These are phyloP conservation scores for human DNA, from an alignment of 2,113 vertebrate species.

Conservation along the genomic window DNA sequence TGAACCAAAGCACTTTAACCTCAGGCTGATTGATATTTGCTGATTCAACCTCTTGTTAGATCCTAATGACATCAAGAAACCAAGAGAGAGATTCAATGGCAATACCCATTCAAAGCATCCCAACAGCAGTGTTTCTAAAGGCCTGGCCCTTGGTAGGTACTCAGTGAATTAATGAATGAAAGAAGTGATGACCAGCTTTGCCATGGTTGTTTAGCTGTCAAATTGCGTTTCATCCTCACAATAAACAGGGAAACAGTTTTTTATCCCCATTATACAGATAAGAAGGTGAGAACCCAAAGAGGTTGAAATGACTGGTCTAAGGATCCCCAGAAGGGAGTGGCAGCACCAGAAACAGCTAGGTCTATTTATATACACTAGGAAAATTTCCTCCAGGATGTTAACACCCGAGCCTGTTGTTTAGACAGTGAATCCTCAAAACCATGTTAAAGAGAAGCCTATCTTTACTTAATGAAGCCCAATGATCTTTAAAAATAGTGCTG, in stretches of 20 bases:
- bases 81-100: not conserved
- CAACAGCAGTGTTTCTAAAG: not conserved
- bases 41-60: not conserved
- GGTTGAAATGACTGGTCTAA: not conserved
- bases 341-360: not conserved
- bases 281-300: not conserved
- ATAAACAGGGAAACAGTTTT: not conserved
- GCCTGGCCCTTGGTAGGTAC: not conserved
- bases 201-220: fast-evolving
- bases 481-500: slow-evolving; percentile 68
- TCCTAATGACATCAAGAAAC: not conserved
- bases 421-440: slow-evolving; percentile 3
- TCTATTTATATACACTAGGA: slow-evolving; percentile 34
- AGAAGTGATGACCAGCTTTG: fast-evolving
- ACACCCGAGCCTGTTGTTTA: slow-evolving; percentile 50
- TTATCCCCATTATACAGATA: not conserved
- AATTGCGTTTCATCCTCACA: fast-evolving
- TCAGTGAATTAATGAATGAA: not conserved
- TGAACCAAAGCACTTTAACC: not conserved
- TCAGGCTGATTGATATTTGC: not conserved
- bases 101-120: not conserved
- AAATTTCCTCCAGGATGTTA: slow-evolving; percentile 33
- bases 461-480: slow-evolving; percentile 56
- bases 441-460: slow-evolving; percentile 43
- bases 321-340: not conserved